phyloP scores from a whole-genome alignment of 2,113 vertebrate species.

The Bos javanicus region DNA sequence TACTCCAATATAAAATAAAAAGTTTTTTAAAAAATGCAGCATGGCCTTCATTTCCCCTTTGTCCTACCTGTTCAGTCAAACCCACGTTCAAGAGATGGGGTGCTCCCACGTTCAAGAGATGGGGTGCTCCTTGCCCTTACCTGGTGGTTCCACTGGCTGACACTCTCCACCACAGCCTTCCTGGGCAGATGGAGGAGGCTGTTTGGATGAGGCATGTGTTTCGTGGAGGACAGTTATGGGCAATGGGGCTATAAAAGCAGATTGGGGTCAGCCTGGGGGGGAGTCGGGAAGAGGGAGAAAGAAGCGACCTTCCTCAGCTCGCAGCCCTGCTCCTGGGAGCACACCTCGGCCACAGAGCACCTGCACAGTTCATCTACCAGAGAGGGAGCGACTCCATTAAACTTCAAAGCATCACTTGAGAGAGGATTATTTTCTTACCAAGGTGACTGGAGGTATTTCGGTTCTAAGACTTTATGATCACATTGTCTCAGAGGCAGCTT shows the following conservation, averaged over 20 bases:
- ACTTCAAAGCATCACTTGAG: constrained; percentile 76
- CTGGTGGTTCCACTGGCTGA: not conserved
- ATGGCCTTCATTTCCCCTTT: not conserved
- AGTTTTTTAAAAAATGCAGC: not conserved
- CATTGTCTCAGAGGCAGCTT: constrained; percentile 76
- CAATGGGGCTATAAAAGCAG: constrained; percentile 40
- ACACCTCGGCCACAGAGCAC: not conserved
- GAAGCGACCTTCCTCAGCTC: not conserved
- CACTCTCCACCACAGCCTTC: not conserved
- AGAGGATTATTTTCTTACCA: constrained; percentile 77
- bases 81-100: not conserved
- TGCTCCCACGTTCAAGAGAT: not conserved
- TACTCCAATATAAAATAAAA: not conserved
- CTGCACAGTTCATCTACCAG: constrained; percentile 53
- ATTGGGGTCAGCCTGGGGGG: constrained; percentile 26
- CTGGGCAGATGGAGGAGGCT: not conserved
- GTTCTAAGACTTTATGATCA: constrained; percentile 75
- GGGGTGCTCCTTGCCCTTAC: rapidly evolving
- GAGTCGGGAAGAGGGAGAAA: not conserved
- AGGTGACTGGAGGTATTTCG: constrained; percentile 74
- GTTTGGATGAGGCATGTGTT: not conserved
- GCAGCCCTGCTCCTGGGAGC: not conserved
- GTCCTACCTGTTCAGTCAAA: not conserved
- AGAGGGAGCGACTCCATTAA: constrained; percentile 68
- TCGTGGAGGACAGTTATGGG: not conserved